Conservation (phyloP, 2,797 vertebrate genomes). For the Limosa lapponica region DNA sequence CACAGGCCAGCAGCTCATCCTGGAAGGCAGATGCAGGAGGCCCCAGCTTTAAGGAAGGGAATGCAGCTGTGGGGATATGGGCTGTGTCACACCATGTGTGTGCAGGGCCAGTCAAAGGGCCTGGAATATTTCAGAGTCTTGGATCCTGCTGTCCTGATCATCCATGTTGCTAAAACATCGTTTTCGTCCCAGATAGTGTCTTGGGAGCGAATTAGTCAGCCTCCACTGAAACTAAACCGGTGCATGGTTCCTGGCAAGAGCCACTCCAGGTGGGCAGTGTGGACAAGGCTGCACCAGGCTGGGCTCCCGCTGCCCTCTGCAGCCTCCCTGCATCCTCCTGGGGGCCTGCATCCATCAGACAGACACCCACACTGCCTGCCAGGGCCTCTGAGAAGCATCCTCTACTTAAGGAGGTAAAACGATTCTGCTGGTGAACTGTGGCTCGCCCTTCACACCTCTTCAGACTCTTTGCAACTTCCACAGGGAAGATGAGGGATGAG, state of each 20-base stretch:
- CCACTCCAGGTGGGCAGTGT: background rate
- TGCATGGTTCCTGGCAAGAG: rapidly evolving
- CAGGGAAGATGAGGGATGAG: background rate
- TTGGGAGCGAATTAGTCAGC: background rate
- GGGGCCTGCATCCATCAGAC: background rate
- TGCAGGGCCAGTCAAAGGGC: background rate
- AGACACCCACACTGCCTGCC: background rate
- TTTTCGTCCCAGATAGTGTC: background rate
- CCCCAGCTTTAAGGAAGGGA: background rate
- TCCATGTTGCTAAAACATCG: background rate
- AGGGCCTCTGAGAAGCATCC: background rate
- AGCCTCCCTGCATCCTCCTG: background rate
- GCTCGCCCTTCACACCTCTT: background rate
- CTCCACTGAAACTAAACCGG: background rate
- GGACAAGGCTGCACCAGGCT: background rate
- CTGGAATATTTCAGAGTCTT: background rate
- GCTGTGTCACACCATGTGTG: background rate
- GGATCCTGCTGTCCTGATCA: background rate
- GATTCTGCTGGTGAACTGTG: background rate
- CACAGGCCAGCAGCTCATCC: background rate
- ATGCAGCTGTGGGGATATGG: background rate
- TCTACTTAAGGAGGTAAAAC: background rate
- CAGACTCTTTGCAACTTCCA: background rate
- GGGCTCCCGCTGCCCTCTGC: background rate
- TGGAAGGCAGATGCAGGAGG: background rate